A percentile compares a stretch with the other conserved stretches of the same genome.
phyloP scores from a whole-genome alignment of 2,888 invertebrate genomes.

The Nemotelus pantherinus region DNA sequence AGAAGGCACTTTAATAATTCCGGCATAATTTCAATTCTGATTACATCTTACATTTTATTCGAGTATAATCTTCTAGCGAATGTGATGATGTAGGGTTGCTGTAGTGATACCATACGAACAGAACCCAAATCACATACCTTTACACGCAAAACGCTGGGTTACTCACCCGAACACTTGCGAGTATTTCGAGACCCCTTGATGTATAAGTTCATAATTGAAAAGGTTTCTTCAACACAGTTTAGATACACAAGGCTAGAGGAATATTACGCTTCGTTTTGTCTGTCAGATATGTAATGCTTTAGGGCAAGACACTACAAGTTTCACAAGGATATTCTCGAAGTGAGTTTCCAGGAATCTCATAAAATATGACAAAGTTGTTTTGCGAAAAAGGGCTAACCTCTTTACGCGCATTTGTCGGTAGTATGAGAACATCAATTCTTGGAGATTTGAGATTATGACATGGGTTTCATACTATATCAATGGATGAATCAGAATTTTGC shows the following conservation, averaged over 20 bases:
- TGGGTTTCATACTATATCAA: too few species aligned
- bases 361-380: neutral
- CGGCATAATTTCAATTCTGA: constrained; percentile 29
- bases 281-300: neutral
- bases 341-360: neutral
- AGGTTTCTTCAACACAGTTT: neutral
- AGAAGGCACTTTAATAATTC: constrained; percentile 19
- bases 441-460: too few species aligned
- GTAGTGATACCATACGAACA: neutral
- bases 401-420: too few species aligned
- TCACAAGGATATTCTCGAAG: neutral
- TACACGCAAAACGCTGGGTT: too few species aligned
- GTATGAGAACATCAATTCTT: too few species aligned
- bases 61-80: constrained; percentile 21
- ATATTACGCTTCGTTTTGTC: neutral
- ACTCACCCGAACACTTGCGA: neutral
- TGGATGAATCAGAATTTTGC: too few species aligned
- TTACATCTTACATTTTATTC: constrained; percentile 14
- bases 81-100: constrained; percentile 17
- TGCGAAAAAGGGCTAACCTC: too few species aligned
- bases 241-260: neutral
- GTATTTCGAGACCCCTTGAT: neutral
- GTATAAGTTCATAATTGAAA: constrained; percentile 33
- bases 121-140: too few species aligned
- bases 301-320: neutral